These are phyloP conservation scores for Trogon melanurus DNA, from an alignment of 2,113 vertebrate species.

Conservation along the genomic window DNA sequence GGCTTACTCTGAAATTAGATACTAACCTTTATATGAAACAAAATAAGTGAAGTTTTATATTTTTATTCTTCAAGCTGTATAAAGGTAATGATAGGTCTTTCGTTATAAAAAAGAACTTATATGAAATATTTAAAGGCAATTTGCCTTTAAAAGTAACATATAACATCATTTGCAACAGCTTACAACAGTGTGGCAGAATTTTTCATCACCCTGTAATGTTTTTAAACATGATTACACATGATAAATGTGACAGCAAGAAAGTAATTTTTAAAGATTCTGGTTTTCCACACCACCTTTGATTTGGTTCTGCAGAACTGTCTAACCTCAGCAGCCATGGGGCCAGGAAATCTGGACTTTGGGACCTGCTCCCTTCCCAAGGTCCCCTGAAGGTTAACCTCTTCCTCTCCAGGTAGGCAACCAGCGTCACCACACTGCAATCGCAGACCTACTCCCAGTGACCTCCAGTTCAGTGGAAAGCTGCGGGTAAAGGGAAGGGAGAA, in stretches of 20 bases:
- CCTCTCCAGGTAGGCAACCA: background rate
- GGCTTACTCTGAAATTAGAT: background rate
- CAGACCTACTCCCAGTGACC: background rate
- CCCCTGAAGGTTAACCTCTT: constrained; percentile 20
- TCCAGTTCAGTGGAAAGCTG: background rate
- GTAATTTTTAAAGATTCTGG: background rate
- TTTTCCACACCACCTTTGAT: constrained; percentile 4
- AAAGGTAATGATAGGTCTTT: background rate
- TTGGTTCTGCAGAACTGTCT: background rate
- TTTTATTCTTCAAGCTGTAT: background rate
- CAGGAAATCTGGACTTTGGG: constrained; percentile 16
- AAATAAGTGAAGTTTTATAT: background rate
- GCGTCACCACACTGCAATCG: background rate
- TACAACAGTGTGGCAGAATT: background rate
- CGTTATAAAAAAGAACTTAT: background rate
- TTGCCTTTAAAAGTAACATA: background rate
- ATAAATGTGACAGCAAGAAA: background rate
- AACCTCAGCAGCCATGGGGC: background rate
- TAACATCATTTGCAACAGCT: background rate
- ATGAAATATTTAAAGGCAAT: background rate
- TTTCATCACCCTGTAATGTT: background rate
- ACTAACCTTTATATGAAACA: background rate
- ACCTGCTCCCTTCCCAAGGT: background rate
- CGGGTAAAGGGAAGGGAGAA: background rate
- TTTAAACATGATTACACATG: background rate